These are phyloP conservation scores for Ephestia elutella DNA, from an alignment of 1,140 invertebrate species.

Conservation along the genomic window DNA sequence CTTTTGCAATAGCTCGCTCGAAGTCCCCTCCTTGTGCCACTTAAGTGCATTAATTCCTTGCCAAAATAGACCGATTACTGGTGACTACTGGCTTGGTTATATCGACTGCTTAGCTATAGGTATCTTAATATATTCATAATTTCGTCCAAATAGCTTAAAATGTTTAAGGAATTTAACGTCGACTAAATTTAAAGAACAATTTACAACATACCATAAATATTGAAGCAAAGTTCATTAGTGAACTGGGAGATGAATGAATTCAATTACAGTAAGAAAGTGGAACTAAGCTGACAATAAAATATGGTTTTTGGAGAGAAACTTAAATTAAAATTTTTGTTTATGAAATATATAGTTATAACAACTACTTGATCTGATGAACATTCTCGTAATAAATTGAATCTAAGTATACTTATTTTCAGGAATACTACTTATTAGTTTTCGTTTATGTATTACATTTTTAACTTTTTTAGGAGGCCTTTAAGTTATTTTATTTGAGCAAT, in stretches of 20 bases:
- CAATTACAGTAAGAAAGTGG: not conserved
- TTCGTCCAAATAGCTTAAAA: conserved; percentile 9
- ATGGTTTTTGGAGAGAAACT: conserved; percentile 10
- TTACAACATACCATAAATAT: not conserved
- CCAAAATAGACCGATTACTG: not conserved
- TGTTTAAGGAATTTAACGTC: conserved; percentile 13
- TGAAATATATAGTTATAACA: no score
- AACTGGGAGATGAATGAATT: not conserved
- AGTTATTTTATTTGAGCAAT: no score
- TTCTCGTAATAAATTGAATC: no score
- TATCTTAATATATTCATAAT: not conserved
- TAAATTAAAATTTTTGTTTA: not conserved
- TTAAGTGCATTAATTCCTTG: not conserved
- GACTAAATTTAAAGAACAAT: not conserved
- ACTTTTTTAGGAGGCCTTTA: no score
- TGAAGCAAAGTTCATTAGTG: not conserved
- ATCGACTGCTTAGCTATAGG: not conserved
- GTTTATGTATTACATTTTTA: no score
- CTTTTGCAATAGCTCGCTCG: conserved; percentile 51
- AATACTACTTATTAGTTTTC: no score
- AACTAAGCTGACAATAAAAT: conserved; percentile 3
- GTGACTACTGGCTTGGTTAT: not conserved
- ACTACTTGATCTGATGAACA: not conserved
- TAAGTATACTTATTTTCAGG: no score
- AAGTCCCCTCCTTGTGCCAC: conserved; percentile 45